Evolutionary conservation across 53 echinoderm and acorn worm species (phyloP).

Genomic region (Antedon mediterranea): DNA sequence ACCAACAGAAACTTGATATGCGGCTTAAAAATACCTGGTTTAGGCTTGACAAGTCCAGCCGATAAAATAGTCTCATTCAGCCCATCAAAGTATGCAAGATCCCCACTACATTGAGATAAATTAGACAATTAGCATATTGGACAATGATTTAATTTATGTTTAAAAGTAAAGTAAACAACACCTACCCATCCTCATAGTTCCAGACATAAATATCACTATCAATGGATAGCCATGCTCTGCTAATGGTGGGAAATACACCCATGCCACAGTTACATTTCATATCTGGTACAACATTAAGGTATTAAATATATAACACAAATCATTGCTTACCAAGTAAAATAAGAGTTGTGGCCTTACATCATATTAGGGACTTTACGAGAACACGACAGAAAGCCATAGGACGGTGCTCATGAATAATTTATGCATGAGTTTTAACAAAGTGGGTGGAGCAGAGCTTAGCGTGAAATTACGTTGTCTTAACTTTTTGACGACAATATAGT

Average conservation of each 20-base stretch:
- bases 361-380: too few relatives aligned
- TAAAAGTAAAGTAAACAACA: too few relatives aligned
- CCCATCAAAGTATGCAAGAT: conserved; percentile 96
- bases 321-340: background rate
- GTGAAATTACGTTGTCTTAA: too few relatives aligned
- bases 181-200: conserved; percentile 97
- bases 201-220: conserved; percentile 96
- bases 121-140: background rate
- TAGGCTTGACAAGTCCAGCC: conserved; percentile 75
- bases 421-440: too few relatives aligned
- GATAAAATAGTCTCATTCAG: conserved; percentile 79
- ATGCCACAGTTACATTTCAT: conserved; percentile 97
- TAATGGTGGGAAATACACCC: conserved; percentile 79
- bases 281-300: conserved; percentile 27
- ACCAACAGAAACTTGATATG: conserved; percentile 84
- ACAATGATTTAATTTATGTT: too few relatives aligned
- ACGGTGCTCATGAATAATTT: too few relatives aligned
- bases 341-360: background rate
- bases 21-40: conserved; percentile 73
- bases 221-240: conserved; percentile 82
- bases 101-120: conserved; percentile 32
- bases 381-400: too few relatives aligned
- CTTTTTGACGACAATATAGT: too few relatives aligned
- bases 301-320: background rate
- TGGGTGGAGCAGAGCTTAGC: too few relatives aligned